Conservation (phyloP, 2,113 vertebrate genomes). For the Accipiter cooperii region DNA sequence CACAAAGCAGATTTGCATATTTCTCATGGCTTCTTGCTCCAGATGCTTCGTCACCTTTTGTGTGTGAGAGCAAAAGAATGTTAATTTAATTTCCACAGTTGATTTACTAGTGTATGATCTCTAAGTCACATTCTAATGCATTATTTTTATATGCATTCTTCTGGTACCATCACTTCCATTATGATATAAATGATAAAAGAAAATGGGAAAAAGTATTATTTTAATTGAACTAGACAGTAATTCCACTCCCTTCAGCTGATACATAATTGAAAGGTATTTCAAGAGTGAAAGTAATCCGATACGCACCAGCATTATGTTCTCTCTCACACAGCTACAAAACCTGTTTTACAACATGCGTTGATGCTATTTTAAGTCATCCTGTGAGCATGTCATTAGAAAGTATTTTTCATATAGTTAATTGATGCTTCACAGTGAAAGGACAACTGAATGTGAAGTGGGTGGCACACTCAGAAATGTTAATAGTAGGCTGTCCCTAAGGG, state of each 20-base stretch:
- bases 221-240: neutral
- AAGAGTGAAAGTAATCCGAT: constrained; percentile 3
- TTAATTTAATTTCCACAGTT: constrained; percentile 6
- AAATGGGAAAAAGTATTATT: neutral
- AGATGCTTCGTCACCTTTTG: neutral
- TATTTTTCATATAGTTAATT: constrained; percentile 20
- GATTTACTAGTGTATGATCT: neutral
- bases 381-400: constrained; percentile 10
- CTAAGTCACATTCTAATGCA: neutral
- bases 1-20: neutral
- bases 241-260: neutral
- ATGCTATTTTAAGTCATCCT: constrained; percentile 9
- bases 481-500: neutral
- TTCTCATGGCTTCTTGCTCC: neutral
- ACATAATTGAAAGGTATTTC: constrained; percentile 23
- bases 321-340: neutral
- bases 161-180: neutral
- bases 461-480: neutral
- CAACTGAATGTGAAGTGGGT: neutral
- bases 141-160: neutral
- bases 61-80: neutral
- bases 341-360: neutral
- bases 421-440: neutral
- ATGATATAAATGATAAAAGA: neutral
- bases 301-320: neutral